phyloP scores from a whole-genome alignment of 2,888 invertebrate species.

The Hydroisotoma schaefferi region DNA sequence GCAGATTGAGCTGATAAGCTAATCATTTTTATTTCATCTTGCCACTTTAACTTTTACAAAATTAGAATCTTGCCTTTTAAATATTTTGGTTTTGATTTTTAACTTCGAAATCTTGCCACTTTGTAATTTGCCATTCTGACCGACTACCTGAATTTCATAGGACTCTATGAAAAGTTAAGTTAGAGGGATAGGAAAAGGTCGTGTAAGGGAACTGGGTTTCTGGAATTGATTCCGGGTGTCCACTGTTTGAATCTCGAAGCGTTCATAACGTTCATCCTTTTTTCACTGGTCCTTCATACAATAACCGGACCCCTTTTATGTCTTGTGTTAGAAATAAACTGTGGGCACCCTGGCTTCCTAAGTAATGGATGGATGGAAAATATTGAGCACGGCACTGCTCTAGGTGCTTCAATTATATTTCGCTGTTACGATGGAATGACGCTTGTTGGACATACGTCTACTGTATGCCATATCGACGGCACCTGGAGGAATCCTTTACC shows the following conservation, averaged over 20 bases:
- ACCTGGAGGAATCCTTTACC: constrained; percentile 92
- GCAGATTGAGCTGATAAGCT: too few species aligned
- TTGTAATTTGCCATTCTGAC: too few species aligned
- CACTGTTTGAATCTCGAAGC: constrained; percentile 8
- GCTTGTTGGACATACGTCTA: constrained; percentile 80
- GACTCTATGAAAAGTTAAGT: constrained; percentile 4
- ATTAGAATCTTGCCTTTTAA: too few species aligned
- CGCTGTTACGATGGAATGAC: constrained; percentile 89
- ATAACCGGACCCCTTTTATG: too few species aligned
- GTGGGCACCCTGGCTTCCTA: constrained; percentile 86
- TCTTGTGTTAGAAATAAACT: constrained; percentile 80
- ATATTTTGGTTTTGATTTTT: constrained; percentile 55
- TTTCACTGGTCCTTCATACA: too few species aligned
- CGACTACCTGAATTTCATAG: too few species aligned
- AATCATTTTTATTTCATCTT: too few species aligned
- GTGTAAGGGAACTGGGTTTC: constrained; percentile 3
- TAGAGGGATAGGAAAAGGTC: constrained; percentile 41
- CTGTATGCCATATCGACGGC: constrained; percentile 90
- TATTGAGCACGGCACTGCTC: constrained; percentile 76
- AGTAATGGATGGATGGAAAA: constrained; percentile 96
- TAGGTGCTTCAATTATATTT: constrained; percentile 89
- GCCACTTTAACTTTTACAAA: too few species aligned
- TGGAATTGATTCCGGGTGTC: constrained; percentile 10
- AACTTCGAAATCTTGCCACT: too few species aligned
- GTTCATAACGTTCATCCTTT: neutral